Evolutionary conservation across 2,888 invertebrate species (phyloP).

Genomic region (Agriopis leucophaearia): DNA sequence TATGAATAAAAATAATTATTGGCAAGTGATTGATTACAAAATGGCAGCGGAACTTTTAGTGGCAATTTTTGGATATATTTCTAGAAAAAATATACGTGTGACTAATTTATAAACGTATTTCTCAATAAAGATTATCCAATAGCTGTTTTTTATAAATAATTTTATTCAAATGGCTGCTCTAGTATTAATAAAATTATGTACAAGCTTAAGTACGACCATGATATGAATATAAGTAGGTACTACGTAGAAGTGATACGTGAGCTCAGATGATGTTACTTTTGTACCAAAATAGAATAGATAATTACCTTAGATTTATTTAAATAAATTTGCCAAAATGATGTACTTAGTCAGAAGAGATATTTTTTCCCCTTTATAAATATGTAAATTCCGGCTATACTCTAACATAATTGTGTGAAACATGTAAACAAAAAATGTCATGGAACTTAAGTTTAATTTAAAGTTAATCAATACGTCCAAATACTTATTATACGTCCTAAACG

Average conservation of each 20-base stretch:
- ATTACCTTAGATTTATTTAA: neutral
- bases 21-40: conserved; percentile 39
- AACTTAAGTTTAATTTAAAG: conserved; percentile 43
- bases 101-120: conserved; percentile 34
- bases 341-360: too few relatives aligned
- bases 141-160: conserved; percentile 25
- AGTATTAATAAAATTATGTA: conserved; percentile 62
- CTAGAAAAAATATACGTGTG: conserved; percentile 45
- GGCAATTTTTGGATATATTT: conserved; percentile 41
- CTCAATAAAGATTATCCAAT: conserved; percentile 41
- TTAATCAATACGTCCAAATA: conserved; percentile 64
- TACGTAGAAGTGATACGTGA: conserved; percentile 67
- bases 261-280: conserved; percentile 40
- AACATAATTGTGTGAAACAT: neutral
- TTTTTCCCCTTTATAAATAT: too few relatives aligned
- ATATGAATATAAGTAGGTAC: conserved; percentile 79
- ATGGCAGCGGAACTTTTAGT: conserved; percentile 48
- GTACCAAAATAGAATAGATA: conserved; percentile 44
- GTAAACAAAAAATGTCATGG: conserved; percentile 53
- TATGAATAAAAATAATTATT: conserved; percentile 30
- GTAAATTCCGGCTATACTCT: neutral
- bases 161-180: conserved; percentile 28
- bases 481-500: conserved; percentile 77
- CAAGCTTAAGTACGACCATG: conserved; percentile 77
- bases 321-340: neutral